Evolutionary conservation across 2,113 vertebrate species (phyloP).

Genomic region (Campylomormyrus tamandua): DNA sequence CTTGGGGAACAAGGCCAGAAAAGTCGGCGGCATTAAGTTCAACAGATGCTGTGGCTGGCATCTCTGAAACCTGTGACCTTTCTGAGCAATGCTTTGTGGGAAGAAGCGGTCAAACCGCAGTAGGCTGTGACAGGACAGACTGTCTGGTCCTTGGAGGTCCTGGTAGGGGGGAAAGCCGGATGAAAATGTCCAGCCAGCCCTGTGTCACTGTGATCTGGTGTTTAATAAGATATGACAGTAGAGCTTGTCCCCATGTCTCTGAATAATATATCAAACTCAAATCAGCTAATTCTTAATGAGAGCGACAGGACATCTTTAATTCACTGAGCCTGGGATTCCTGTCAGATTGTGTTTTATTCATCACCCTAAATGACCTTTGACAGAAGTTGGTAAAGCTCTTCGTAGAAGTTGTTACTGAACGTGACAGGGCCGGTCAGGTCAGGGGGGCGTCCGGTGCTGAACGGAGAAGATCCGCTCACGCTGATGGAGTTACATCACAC

Average conservation of each 20-base stretch:
- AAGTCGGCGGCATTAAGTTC: neutral
- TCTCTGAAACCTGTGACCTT: neutral
- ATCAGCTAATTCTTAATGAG: neutral
- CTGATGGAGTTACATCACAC: neutral
- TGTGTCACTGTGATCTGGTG: neutral
- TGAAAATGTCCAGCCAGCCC: neutral
- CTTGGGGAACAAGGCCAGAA: neutral
- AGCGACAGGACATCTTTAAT: neutral
- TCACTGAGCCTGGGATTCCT: neutral
- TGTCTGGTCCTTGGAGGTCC: neutral
- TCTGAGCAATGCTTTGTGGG: neutral
- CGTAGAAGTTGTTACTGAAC: neutral
- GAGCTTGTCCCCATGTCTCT: slow-evolving; percentile 26
- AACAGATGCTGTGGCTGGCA: neutral
- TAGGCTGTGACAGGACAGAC: neutral
- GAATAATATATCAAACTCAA: slow-evolving; percentile 17
- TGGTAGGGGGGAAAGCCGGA: no score
- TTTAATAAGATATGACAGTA: slow-evolving; percentile 44
- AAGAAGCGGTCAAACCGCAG: no score
- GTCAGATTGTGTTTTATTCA: neutral
- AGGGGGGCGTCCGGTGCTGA: neutral
- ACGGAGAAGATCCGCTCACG: neutral
- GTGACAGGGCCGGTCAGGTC: neutral
- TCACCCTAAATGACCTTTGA: neutral
- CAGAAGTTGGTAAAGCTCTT: neutral